These are phyloP conservation scores for Lasius fuliginosus DNA, from an alignment of 2,888 invertebrate species.

Conservation along the genomic window DNA sequence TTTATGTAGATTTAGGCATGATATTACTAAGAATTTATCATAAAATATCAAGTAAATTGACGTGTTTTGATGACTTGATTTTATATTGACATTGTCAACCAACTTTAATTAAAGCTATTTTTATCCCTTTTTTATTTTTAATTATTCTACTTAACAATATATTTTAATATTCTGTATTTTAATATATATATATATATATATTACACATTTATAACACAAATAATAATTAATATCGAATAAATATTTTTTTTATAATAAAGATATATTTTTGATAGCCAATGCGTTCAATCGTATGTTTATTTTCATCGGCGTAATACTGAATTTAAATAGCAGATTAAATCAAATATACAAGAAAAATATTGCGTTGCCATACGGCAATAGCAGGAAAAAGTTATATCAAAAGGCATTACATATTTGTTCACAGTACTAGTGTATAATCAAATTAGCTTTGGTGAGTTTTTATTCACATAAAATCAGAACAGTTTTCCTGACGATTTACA, in stretches of 20 bases:
- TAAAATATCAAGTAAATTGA: not conserved
- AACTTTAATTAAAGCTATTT: not conserved
- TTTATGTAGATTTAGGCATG: not conserved
- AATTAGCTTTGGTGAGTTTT: not conserved
- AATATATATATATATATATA: not conserved
- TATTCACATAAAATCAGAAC: constrained; percentile 7
- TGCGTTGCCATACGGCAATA: not conserved
- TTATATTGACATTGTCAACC: not conserved
- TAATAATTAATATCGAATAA: not conserved
- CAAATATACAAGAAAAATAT: constrained; percentile 35
- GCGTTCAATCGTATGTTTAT: not conserved
- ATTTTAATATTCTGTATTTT: not conserved
- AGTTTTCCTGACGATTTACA: constrained; percentile 10
- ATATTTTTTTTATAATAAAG: not conserved
- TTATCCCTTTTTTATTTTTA: not conserved
- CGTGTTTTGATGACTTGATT: not conserved
- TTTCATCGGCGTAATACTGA: not conserved
- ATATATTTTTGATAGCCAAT: not conserved
- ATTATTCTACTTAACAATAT: not conserved
- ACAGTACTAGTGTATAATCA: not conserved
- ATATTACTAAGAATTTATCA: not conserved
- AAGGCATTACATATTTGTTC: constrained; percentile 36
- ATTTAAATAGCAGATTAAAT: constrained; percentile 1
- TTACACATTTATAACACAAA: not conserved
- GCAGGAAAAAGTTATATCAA: constrained; percentile 4